phyloP scores from a whole-genome alignment of 2,113 vertebrate genomes.

The Girardinichthys multiradiatus region DNA sequence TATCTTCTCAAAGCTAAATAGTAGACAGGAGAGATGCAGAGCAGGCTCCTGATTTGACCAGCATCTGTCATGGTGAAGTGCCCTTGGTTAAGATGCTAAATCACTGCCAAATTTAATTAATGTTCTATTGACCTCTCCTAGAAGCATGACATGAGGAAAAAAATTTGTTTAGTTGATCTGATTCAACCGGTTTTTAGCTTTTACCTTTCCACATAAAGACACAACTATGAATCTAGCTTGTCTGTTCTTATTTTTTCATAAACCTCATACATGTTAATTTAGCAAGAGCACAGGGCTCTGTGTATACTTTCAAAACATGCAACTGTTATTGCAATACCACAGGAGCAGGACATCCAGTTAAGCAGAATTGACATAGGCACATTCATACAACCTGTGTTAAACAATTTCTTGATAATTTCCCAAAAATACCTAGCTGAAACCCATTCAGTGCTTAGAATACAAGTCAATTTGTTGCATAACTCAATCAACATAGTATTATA shows the following conservation, averaged over 20 bases:
- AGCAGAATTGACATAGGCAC: background rate
- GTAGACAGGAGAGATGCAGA: conserved; percentile 50
- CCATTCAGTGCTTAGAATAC: background rate
- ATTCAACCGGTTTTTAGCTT: background rate
- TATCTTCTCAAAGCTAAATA: conserved; percentile 35
- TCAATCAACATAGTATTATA: too few relatives aligned
- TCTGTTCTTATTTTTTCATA: background rate
- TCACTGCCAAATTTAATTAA: conserved; percentile 40
- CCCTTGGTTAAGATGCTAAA: conserved; percentile 50
- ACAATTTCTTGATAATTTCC: background rate
- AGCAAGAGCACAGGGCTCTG: background rate
- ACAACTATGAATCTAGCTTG: background rate
- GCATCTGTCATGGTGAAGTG: conserved; percentile 42
- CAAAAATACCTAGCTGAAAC: background rate
- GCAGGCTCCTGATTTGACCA: conserved; percentile 23
- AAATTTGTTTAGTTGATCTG: background rate
- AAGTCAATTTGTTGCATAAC: background rate
- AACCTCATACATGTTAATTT: background rate
- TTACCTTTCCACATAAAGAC: too few relatives aligned
- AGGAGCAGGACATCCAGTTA: too few relatives aligned
- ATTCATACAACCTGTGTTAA: background rate
- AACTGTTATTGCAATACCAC: background rate
- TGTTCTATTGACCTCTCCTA: conserved; percentile 31
- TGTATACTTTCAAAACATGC: background rate
- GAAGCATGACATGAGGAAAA: background rate